Conservation (phyloP, 1,140 invertebrate species). For the Delia radicum region DNA sequence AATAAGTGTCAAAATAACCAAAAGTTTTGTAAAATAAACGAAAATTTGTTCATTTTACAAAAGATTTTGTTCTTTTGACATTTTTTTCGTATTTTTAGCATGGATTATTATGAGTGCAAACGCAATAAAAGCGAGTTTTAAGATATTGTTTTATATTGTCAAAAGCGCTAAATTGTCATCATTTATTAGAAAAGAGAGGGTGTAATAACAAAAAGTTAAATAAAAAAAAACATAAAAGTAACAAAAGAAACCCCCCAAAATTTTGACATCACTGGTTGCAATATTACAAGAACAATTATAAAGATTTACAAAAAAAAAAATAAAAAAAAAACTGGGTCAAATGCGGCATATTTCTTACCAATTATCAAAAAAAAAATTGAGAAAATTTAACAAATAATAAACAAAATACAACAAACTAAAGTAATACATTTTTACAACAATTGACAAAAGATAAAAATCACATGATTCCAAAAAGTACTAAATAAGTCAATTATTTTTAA, state of each 20-base stretch:
- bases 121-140: too few species aligned
- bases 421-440: background rate
- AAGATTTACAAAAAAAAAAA: background rate
- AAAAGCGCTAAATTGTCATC: too few species aligned
- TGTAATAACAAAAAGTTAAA: background rate
- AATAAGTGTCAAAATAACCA: too few species aligned
- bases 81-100: too few species aligned
- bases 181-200: background rate
- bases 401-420: background rate
- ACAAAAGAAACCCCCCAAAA: background rate
- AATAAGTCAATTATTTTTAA: background rate
- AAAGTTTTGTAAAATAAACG: too few species aligned
- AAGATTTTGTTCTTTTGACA: too few species aligned
- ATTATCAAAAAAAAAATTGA: background rate
- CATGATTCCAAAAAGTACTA: background rate
- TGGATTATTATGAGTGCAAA: too few species aligned
- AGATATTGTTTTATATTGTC: too few species aligned
- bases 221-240: background rate
- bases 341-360: background rate
- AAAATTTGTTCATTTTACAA: too few species aligned
- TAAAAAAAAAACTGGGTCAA: background rate
- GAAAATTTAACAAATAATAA: background rate
- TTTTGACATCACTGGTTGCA: background rate
- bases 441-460: background rate
- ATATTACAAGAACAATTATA: background rate